Percentiles rank a stretch among this genome's conserved stretches.
Conservation (phyloP, 2,113 vertebrate species). For the Ardeotis arabs region DNA sequence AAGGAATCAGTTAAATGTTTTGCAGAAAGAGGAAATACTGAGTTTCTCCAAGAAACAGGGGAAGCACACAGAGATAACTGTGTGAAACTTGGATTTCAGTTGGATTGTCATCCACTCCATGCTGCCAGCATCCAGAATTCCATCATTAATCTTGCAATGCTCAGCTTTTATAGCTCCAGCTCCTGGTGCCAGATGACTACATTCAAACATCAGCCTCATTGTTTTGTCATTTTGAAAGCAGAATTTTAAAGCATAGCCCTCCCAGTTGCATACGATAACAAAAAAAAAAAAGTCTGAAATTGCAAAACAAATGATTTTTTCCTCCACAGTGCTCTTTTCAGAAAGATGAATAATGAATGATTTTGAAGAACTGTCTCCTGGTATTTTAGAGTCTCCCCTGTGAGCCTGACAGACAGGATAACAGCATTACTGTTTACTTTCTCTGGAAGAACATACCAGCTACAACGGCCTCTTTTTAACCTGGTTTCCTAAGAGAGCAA, state of each 20-base stretch:
- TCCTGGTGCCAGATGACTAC: not conserved
- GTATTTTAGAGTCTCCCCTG: not conserved
- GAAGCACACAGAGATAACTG: not conserved
- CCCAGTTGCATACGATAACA: not conserved
- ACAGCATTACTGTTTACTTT: not conserved
- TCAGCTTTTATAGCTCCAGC: not conserved
- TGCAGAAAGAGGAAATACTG: not conserved
- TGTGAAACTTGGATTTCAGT: not conserved
- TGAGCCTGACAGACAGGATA: not conserved
- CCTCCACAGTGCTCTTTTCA: not conserved
- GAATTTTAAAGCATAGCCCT: not conserved
- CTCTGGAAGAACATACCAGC: not conserved
- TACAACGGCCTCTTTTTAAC: not conserved
- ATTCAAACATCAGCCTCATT: not conserved
- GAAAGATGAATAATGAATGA: not conserved
- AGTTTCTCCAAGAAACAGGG: not conserved
- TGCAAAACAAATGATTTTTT: not conserved
- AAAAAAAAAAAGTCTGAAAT: not conserved
- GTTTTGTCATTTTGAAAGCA: not conserved
- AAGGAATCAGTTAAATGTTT: not conserved
- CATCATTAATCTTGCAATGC: not conserved
- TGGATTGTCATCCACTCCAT: not conserved
- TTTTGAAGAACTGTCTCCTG: not conserved
- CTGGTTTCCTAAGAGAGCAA: rapidly evolving
- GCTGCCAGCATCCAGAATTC: not conserved